Evolutionary conservation across 2,888 invertebrate species (phyloP).

Genomic region (Macropis europaea): DNA sequence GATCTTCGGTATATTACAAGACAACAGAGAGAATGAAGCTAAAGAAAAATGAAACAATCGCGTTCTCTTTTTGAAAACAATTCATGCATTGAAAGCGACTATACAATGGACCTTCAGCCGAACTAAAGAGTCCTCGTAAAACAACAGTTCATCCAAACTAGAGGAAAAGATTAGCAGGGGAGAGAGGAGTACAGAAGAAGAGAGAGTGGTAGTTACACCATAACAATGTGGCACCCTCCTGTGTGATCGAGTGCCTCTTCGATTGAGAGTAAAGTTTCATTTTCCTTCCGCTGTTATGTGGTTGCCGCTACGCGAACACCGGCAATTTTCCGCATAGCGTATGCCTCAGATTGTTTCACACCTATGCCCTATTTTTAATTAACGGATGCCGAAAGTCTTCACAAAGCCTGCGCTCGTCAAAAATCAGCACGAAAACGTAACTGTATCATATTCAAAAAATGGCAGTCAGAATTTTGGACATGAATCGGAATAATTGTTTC

Average conservation of each 20-base stretch:
- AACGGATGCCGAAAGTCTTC: not conserved
- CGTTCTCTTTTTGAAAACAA: slow-evolving; percentile 56
- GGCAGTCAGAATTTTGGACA: too few species aligned
- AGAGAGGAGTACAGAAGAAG: slow-evolving; percentile 28
- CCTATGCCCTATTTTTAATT: not conserved
- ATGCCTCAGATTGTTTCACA: slow-evolving; percentile 5
- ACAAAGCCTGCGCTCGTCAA: too few species aligned
- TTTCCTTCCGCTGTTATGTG: slow-evolving; percentile 42
- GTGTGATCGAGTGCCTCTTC: slow-evolving; percentile 58
- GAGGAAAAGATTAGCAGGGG: slow-evolving; percentile 30
- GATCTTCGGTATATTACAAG: slow-evolving; percentile 47
- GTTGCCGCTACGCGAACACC: slow-evolving; percentile 22
- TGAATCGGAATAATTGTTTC: too few species aligned
- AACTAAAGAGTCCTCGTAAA: slow-evolving; percentile 51
- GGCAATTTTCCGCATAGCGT: slow-evolving; percentile 22
- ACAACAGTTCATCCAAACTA: slow-evolving; percentile 35
- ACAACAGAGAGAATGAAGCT: slow-evolving; percentile 47
- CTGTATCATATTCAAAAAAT: too few species aligned
- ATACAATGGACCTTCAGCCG: slow-evolving; percentile 54
- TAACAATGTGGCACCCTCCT: slow-evolving; percentile 67
- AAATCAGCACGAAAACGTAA: too few species aligned
- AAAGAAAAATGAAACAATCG: slow-evolving; percentile 57
- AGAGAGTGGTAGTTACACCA: slow-evolving; percentile 39
- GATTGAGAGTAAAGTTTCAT: slow-evolving; percentile 46
- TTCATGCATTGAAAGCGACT: slow-evolving; percentile 56